phyloP scores from a whole-genome alignment of 2,797 vertebrate genomes.

The Balearica regulorum region DNA sequence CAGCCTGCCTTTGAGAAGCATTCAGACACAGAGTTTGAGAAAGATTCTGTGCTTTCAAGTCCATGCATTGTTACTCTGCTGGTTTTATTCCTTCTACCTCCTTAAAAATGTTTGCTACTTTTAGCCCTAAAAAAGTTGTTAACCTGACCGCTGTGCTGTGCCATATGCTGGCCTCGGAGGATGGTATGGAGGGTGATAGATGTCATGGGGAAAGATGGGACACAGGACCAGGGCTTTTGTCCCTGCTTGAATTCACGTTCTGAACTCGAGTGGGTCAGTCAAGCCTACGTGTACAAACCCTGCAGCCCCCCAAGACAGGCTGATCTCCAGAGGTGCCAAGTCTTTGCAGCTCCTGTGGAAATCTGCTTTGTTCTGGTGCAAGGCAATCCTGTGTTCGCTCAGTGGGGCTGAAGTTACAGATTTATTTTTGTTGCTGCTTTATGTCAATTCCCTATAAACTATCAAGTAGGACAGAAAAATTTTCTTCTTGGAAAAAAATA shows the following conservation, averaged over 20 bases:
- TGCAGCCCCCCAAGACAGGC: accelerated
- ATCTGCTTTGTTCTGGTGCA: neutral
- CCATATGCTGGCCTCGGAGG: accelerated
- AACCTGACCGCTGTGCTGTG: accelerated
- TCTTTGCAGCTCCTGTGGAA: neutral
- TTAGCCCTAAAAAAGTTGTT: neutral
- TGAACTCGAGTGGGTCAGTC: neutral
- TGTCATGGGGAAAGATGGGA: neutral
- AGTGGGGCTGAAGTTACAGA: neutral
- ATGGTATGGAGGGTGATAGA: neutral
- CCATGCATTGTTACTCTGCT: no score
- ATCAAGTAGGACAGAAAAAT: neutral
- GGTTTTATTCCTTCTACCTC: neutral
- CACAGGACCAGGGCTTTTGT: neutral
- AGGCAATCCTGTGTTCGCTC: neutral
- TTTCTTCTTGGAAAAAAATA: neutral
- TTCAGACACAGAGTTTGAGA: neutral
- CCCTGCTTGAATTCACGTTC: neutral
- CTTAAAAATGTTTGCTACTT: neutral
- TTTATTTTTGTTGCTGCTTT: neutral
- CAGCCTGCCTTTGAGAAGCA: neutral
- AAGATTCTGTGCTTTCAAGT: neutral
- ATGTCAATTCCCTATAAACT: neutral
- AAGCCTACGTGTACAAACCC: neutral
- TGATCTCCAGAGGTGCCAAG: neutral